phyloP scores from a whole-genome alignment of 2,113 vertebrate species.

The Synodontis membranacea region DNA sequence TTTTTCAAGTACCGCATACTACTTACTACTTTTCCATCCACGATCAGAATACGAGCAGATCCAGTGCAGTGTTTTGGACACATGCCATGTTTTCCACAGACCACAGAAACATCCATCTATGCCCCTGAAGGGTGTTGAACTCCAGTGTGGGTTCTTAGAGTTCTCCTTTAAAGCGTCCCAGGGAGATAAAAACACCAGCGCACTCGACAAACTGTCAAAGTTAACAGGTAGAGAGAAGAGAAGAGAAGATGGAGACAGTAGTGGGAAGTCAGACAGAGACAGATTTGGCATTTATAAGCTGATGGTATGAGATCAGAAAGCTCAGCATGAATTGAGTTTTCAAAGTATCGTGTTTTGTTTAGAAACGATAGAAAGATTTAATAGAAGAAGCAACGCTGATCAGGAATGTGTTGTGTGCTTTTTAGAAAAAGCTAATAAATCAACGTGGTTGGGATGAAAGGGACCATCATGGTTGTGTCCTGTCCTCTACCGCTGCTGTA shows the following conservation, averaged over 20 bases:
- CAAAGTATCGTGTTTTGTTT: background rate
- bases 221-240: slow-evolving; percentile 7
- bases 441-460: background rate
- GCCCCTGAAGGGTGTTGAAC: background rate
- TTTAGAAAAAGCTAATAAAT: background rate
- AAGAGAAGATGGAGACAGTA: background rate
- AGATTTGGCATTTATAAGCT: background rate
- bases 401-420: background rate
- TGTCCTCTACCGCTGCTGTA: background rate
- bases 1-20: too few species aligned
- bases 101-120: background rate
- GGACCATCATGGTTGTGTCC: slow-evolving; percentile 1
- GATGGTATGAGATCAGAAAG: background rate
- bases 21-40: too few species aligned
- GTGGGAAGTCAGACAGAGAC: slow-evolving; percentile 27
- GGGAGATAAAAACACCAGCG: slow-evolving; percentile 14
- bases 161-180: background rate
- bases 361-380: background rate
- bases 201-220: slow-evolving; percentile 45
- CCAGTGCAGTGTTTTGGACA: too few species aligned
- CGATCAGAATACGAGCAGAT: too few species aligned
- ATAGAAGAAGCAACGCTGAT: background rate
- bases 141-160: background rate
- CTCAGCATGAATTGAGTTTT: background rate
- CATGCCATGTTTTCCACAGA: background rate